These are phyloP conservation scores for Choloepus didactylus DNA, from an alignment of 2,797 vertebrate genomes.

Conservation along the genomic window DNA sequence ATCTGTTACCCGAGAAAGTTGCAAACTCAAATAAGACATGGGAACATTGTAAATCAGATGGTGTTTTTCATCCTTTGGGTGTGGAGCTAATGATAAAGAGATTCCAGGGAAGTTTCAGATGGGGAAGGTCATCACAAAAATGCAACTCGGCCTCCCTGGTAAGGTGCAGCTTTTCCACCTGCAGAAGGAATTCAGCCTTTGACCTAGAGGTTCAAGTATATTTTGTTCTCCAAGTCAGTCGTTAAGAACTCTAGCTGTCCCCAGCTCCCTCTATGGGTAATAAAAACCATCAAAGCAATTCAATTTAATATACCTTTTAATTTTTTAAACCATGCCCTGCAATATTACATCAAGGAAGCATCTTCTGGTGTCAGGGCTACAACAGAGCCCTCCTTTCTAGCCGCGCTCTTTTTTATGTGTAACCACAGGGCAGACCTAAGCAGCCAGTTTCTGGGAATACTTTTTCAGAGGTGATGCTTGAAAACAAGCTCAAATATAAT, in stretches of 20 bases:
- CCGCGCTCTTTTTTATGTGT: background rate
- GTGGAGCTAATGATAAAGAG: constrained; percentile 70
- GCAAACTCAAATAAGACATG: constrained; percentile 80
- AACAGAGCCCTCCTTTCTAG: background rate
- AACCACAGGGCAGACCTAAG: background rate
- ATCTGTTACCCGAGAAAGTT: constrained; percentile 81
- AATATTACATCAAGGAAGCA: background rate
- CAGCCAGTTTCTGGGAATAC: background rate
- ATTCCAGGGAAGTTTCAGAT: constrained; percentile 75
- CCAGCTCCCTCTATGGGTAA: background rate
- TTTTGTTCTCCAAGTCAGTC: constrained; percentile 58
- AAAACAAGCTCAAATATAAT: constrained; percentile 30
- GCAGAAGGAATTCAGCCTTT: constrained; percentile 74
- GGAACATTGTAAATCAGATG: constrained; percentile 70
- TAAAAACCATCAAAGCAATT: constrained; percentile 54
- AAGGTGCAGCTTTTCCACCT: constrained; percentile 75
- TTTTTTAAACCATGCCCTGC: constrained; percentile 18
- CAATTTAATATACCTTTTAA: constrained; percentile 41
- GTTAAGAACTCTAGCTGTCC: background rate
- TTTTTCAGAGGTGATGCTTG: constrained; percentile 16
- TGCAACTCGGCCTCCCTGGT: constrained; percentile 21
- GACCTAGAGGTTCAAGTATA: constrained; percentile 47
- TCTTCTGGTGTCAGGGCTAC: background rate
- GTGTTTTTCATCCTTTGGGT: constrained; percentile 76
- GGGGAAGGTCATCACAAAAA: constrained; percentile 64